Evolutionary conservation across 2,797 vertebrate species (phyloP).

Genomic region (Tapera naevia): DNA sequence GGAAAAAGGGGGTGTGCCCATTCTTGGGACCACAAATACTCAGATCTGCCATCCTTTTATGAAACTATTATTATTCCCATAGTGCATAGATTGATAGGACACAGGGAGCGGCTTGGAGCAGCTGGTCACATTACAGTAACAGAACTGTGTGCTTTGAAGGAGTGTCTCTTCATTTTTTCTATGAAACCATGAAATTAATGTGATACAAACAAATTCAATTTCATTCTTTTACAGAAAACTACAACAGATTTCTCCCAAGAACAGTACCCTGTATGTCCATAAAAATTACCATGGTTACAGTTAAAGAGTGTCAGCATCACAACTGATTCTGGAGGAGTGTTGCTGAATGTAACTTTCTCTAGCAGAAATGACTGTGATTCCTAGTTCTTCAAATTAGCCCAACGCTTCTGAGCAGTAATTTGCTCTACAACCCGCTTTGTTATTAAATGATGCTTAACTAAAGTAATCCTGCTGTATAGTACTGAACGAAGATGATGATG

Average conservation of each 20-base stretch:
- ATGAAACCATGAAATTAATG: neutral
- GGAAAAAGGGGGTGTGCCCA: accelerated
- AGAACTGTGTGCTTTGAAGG: neutral
- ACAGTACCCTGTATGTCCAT: neutral
- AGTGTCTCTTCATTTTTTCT: neutral
- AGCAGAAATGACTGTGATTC: neutral
- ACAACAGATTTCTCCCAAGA: neutral
- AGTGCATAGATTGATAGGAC: neutral
- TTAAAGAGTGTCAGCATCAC: neutral
- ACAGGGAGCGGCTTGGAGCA: neutral
- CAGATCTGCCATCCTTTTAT: neutral
- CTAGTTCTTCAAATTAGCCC: neutral
- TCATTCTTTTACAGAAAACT: neutral
- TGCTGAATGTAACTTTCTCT: neutral
- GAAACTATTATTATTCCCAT: neutral
- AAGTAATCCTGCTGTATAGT: neutral
- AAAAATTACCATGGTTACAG: neutral
- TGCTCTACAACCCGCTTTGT: neutral
- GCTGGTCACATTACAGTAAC: neutral
- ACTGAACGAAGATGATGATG: neutral
- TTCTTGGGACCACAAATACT: neutral
- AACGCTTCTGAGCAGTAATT: neutral
- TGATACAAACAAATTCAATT: neutral
- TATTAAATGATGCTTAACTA: neutral
- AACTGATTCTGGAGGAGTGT: neutral